Base-by-base conservation (phyloP, 2,888 invertebrate species). In the Phalera bucephala region DNA sequence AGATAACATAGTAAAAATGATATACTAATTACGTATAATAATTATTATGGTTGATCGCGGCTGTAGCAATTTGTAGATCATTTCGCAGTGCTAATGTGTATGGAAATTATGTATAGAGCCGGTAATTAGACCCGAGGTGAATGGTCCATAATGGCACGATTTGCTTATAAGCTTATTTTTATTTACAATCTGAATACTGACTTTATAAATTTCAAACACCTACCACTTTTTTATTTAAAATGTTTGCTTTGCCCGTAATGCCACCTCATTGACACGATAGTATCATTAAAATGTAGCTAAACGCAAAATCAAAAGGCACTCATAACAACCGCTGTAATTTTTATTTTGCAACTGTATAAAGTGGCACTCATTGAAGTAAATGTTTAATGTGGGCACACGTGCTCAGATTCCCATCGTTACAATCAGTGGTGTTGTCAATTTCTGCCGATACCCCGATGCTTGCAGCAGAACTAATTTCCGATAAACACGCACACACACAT, bases 401-500 rank as follows among this genome's bases (percentile, higher is more conserved):
- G 86, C 64, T 47, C 53, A 58, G 63, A 69, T 84, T 84, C 84
- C 72, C 84, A 84, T 77, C 72, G 67, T 66, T 64, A 74, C 72
- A 80, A 77, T 78, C 78, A 72, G 61, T 64, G 66, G 55, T 68
- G 72, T 79, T 81, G 80, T 82, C 82, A 82, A 84, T 86, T 79
- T 77, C 77, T 70, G 77, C 72, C 72, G 71, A 79, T 79, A 69
- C 76, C 75, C 72, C 64, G 73, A 80, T 76, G 75, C 58, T 66
- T 62, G 67, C 71, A 69, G 78, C 74, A 78, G 78, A 83, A 81
- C 85, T 80, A 84, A 85, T 85, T 86, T 81, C 79, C 83, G 81
- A 86, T 87, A 79, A 79, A 82, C 72, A 69, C 72, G 70, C 80
- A 80, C 74, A 76, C 71, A 67, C 51, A 64, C 39, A 51, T 52